Base-by-base conservation (phyloP, 2,113 vertebrate species). In the Odocoileus hemionus region DNA sequence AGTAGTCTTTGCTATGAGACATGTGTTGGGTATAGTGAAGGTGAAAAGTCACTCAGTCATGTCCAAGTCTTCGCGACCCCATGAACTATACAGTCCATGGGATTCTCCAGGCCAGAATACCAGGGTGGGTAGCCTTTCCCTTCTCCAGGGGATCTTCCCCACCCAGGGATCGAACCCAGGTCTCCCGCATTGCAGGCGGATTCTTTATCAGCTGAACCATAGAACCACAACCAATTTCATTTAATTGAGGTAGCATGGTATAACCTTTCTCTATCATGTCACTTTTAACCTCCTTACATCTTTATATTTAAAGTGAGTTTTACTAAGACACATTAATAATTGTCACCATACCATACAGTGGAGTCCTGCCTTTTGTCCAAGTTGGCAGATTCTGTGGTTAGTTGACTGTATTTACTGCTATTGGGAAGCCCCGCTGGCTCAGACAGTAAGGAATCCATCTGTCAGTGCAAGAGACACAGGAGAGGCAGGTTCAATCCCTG, bases 61-160 rank as follows among this genome's bases (percentile, higher is more conserved):
- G 17, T 21, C 9, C 0, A 0, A 36, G 2, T 17, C 17, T 67
- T 36, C 36, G 64, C 4, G 0, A 67, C 17, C 33, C 17, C 17
- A 1, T 5, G 64, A 4, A 36, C 64, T 36, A 19, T 5, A 36
- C 0, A 67, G 64, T 5, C 7, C 64, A 10, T n/a, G 64, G 33
- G 2, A 36, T 36, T 67, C 8, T 67, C 33, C 64, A 36, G 64
- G 1, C 33, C 33, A 10, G 16, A 67, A 36, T 0, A 67, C 8
- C 10, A 8, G 64, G 2, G 64, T 11, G 17, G 64, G 17, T 19
- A 5, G 33, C 33, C 33, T 67, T 5, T 67, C 17, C 33, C 64
- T 67, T 36, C 33, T 21, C 16, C 1, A 0, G 33, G 64, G 17
- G 64, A 21, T 67, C 64, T 67, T 36, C 33, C 33, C 64, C n/a